A percentile compares a stretch with the other conserved stretches of the same genome.
Conservation (phyloP, 2,113 vertebrate genomes). For the Heliornis fulica region DNA sequence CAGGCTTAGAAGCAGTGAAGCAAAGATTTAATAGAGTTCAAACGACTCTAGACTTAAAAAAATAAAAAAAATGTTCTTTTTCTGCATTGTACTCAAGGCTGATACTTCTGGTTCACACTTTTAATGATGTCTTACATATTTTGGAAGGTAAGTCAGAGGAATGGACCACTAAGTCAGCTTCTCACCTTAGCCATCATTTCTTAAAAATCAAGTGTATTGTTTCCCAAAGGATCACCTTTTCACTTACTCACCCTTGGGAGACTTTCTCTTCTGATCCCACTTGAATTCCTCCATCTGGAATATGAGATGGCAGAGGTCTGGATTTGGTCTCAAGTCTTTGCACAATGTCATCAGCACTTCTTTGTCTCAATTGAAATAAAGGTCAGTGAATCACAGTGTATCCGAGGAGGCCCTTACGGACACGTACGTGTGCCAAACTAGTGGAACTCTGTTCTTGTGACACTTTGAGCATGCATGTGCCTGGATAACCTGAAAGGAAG, state of each 20-base stretch:
- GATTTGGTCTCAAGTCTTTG: background rate
- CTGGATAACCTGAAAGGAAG: background rate
- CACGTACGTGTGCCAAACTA: background rate
- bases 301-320: background rate
- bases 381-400: background rate
- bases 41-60: background rate
- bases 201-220: background rate
- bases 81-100: background rate
- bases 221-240: background rate
- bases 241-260: background rate
- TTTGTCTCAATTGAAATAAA: background rate
- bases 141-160: background rate
- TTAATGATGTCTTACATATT: background rate
- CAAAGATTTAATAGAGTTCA: constrained; percentile 46
- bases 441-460: background rate
- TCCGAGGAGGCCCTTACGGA: fast-evolving
- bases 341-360: background rate
- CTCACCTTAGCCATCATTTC: background rate
- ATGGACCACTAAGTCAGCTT: background rate
- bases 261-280: background rate
- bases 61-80: background rate
- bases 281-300: background rate
- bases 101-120: background rate
- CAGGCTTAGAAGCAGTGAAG: constrained; percentile 19
- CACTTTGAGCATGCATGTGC: too few relatives aligned